Evolutionary conservation across 2,888 invertebrate species (phyloP).

Genomic region (Unio delphinus): DNA sequence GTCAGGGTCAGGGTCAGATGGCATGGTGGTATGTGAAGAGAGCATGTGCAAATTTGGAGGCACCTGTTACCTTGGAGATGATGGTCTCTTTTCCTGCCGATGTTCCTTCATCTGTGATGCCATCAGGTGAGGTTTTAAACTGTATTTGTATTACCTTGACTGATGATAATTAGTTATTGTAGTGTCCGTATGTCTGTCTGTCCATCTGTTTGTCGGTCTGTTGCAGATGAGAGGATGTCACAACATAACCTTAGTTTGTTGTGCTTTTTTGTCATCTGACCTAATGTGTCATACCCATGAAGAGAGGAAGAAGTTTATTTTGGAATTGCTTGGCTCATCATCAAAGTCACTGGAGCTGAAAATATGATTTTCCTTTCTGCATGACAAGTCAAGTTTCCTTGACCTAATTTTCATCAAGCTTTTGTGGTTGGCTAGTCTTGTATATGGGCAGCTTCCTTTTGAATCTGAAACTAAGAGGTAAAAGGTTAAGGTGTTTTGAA

Average conservation of each 20-base stretch:
- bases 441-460: too few species aligned
- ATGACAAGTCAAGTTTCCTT: too few species aligned
- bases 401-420: too few species aligned
- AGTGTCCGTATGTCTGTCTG: background rate
- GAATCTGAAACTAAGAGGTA: too few species aligned
- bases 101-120: slow-evolving; percentile 85
- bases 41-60: slow-evolving; percentile 77
- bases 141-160: background rate
- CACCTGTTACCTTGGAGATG: slow-evolving; percentile 79
- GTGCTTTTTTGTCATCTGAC: background rate
- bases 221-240: background rate
- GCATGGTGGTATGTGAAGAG: slow-evolving; percentile 63
- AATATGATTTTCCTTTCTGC: too few species aligned
- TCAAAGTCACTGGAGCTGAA: too few species aligned
- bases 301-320: too few species aligned
- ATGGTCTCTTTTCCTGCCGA: slow-evolving; percentile 84
- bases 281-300: background rate
- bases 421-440: too few species aligned
- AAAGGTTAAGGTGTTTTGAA: too few species aligned
- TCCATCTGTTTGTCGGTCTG: slow-evolving; percentile 4
- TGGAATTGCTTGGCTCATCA: too few species aligned
- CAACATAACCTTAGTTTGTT: background rate
- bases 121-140: slow-evolving; percentile 49
- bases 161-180: background rate
- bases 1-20: slow-evolving; percentile 39